These are phyloP conservation scores for Sinopyrophorus schimmeli DNA, from an alignment of 2,888 invertebrate species.

Conservation along the genomic window DNA sequence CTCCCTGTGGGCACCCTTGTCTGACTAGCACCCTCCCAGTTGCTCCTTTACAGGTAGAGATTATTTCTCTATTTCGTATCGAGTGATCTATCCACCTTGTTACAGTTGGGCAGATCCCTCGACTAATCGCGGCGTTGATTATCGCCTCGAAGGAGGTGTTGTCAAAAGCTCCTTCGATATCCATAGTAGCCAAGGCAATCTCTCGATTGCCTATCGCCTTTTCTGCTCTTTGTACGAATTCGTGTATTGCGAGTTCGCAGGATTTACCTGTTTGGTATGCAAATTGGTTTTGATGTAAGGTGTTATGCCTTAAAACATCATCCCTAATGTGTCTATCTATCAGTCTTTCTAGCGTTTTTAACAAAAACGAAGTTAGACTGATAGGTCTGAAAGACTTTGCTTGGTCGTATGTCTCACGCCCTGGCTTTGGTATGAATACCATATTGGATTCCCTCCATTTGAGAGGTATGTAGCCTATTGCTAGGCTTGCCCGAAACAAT, in stretches of 20 bases:
- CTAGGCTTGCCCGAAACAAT: slow-evolving; percentile 4
- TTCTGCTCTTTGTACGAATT: neutral
- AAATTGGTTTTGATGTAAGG: too few relatives aligned
- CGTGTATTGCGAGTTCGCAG: neutral
- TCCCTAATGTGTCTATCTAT: neutral
- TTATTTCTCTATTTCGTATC: neutral
- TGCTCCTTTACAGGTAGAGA: too few relatives aligned
- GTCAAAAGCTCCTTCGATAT: slow-evolving; percentile 40
- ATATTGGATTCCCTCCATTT: neutral
- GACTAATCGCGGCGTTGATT: neutral
- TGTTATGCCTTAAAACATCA: too few relatives aligned
- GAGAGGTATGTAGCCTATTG: neutral
- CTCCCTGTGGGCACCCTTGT: too few relatives aligned
- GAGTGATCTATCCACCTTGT: slow-evolving; percentile 2
- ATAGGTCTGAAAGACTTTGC: slow-evolving; percentile 4
- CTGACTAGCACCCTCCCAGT: too few relatives aligned
- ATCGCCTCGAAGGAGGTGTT: slow-evolving; percentile 19
- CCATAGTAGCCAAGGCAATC: slow-evolving; percentile 24
- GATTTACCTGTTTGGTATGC: too few relatives aligned
- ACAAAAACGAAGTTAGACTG: neutral
- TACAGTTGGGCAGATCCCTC: neutral
- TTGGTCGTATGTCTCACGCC: neutral
- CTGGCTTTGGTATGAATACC: too few relatives aligned
- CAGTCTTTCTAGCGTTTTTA: slow-evolving; percentile 3
- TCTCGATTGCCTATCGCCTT: slow-evolving; percentile 16